Evolutionary conservation across 2,888 invertebrate genomes (phyloP), one percentile per base, ranked within the genome.

Genomic region (Amphipoea lucens): DNA sequence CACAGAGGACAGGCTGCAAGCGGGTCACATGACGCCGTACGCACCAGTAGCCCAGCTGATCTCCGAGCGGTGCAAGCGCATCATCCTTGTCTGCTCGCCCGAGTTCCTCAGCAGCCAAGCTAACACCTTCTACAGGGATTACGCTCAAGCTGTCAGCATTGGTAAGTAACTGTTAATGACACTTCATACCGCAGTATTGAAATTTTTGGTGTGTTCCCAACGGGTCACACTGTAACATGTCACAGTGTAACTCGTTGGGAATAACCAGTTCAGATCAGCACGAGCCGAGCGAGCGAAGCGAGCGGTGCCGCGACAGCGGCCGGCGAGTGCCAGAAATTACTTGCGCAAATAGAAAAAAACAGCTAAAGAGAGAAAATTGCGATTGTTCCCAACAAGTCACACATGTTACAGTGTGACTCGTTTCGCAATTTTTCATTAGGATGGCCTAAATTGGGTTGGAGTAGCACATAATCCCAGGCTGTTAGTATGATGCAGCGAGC

Each of bases 121-220:
- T 36, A 98, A 98, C 92, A 97, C 97, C 76, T 99, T 98, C 95
- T 98, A 98, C 90, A 97, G 98, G 23, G 98, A 98, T 85, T 98
- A 98, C 92, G 98, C 98, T 23, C 98, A 98, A 93, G 98, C 98
- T 11, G 95, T 98, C 67, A 98, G 98, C 89, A 98, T 99, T 89
- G 98, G 98, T 98, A 93, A 96, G 96, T 90, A 65, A 48, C 14
- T 42, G 12, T 66, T 45, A 42, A 62, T 45, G 23, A 42, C 3
- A 45, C 17, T 70, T 0, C 4, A 6, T 23, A 23, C 20, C 20
- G 4, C 11, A 23, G 9, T 11, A 68, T 48, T 48, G 0, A 48
- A 17, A 11, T 20, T 29, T 72, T 51, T 51, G 12, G 51, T 42
- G 29, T 29, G n/a, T n/a, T n/a, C n/a, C n/a, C n/a, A n/a, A n/a